Evolutionary conservation across 2,888 invertebrate species (phyloP), one percentile per base, ranked within the genome.

Genomic region (Epinotia nisella): DNA sequence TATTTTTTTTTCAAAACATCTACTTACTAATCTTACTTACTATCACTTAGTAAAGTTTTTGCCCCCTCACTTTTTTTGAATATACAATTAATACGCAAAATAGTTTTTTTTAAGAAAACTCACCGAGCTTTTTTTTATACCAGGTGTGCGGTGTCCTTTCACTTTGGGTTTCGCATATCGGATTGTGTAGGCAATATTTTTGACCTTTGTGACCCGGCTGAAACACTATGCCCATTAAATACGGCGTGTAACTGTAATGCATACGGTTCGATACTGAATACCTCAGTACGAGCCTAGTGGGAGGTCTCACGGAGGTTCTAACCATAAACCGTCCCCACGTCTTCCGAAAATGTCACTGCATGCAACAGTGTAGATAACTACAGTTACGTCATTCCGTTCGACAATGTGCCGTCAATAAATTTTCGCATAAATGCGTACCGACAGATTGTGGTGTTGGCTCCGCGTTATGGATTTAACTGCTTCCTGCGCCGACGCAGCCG

Each of bases 361-460:
- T 59, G 51, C 35, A 56, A 35, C 35, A 35, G 35, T 9, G 35
- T 7, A n/a, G n/a, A n/a, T n/a, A 35, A 61, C 21, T 59, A 59
- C 58, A 39, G 67, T 61, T 61, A 62, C 45, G 55, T 61, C 62
- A 72, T 24, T 61, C 45, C 24, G 41, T 55, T 66, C 21, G 41
- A 72, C 72, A 68, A 62, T 51, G 59, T 69, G 41, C 9, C 29
- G 59, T 9, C 68, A 64, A 64, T 69, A 69, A 73, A 69, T 73
- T 51, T 70, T 69, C 68, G 68, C 73, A 64, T 69, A 64, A 69
- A 64, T 39, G 58, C 62, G 58, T 64, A 73, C 64, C 73, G 73
- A 73, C 73, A 73, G 64, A 69, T 73, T 69, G 73, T 73, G 73
- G 64, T 49, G 69, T 62, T 60, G 65, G 65, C 58, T 67, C 56